Evolutionary conservation across 2,888 invertebrate genomes (phyloP), one percentile per base, ranked within the genome.

Genomic region (Apoda limacodes): DNA sequence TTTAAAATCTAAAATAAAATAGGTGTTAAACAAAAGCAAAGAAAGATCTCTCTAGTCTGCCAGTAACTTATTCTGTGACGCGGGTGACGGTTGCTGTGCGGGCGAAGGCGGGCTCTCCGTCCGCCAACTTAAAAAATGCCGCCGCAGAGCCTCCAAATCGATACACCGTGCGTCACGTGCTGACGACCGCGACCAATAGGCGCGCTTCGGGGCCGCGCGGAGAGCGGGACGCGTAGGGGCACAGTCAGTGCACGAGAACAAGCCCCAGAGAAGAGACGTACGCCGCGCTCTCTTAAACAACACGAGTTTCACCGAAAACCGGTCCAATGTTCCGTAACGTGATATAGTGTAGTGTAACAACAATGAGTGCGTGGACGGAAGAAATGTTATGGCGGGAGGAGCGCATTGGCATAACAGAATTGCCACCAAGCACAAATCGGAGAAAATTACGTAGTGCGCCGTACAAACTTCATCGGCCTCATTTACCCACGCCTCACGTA

Each of bases 91-190:
- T 62, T 56, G 58, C 55, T 50, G 67, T 55, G 72, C 68, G 76
- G 74, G 74, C 57, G 67, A 53, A 63, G 74, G 74, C 71, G 74
- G 74, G 61, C 65, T 66, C 68, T 71, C 71, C 55, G 67, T 54
- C 66, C 69, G 72, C 68, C 74, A 87, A 88, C 84, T 88, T 88
- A 88, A 88, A n/a, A 88, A 88, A 88, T 88, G 87, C 88, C 88
- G 88, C 88, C 88, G 87, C 86, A 82, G 83, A 83, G 84, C 83
- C 83, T 85, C 85, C 86, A 87, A 88, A 88, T 88, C 88, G 86
- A 88, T 88, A 88, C 84, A 83, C 52, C 83, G 82, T 71, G 75
- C 75, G 81, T 85, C 88, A 88, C 87, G 87, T 86, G 85, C 74
- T 63, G 75, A 52, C 72, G 64, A 63, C 66, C 66, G 65, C 71